Evolutionary conservation across 2,113 vertebrate species (phyloP).

Genomic region (Anser cygnoides): DNA sequence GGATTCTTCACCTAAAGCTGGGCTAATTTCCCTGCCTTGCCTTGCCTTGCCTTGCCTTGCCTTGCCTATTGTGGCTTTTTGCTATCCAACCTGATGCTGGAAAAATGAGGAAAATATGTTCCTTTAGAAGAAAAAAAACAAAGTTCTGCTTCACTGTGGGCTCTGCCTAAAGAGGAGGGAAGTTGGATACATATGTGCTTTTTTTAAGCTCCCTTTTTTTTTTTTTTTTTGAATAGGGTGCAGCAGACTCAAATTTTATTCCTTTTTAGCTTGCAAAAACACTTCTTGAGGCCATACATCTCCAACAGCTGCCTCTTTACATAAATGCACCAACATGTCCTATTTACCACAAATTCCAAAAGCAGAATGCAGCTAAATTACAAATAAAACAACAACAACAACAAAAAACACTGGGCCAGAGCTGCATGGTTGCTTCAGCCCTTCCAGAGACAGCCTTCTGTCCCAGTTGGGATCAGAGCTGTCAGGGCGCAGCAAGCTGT

Average conservation of each 20-base stretch:
- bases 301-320: not conserved
- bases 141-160: not conserved
- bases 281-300: not conserved
- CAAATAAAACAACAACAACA: not conserved
- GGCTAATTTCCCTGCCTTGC: no score
- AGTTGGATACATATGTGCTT: not conserved
- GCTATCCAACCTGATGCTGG: not conserved
- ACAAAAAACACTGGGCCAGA: not conserved
- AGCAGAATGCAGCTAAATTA: not conserved
- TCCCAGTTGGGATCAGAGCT: not conserved
- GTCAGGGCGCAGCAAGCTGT: no score
- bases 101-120: not conserved
- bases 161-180: not conserved
- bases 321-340: not conserved
- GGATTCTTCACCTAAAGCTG: not conserved
- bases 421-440: rapidly evolving
- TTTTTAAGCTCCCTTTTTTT: not conserved
- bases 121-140: not conserved
- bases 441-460: not conserved
- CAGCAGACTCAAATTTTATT: not conserved
- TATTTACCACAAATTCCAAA: not conserved
- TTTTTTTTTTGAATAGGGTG: not conserved
- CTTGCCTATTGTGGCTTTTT: not conserved
- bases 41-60: no score
- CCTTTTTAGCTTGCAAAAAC: not conserved